Conservation (phyloP, 2,888 invertebrate genomes). For the Eucriotettix oculatus region DNA sequence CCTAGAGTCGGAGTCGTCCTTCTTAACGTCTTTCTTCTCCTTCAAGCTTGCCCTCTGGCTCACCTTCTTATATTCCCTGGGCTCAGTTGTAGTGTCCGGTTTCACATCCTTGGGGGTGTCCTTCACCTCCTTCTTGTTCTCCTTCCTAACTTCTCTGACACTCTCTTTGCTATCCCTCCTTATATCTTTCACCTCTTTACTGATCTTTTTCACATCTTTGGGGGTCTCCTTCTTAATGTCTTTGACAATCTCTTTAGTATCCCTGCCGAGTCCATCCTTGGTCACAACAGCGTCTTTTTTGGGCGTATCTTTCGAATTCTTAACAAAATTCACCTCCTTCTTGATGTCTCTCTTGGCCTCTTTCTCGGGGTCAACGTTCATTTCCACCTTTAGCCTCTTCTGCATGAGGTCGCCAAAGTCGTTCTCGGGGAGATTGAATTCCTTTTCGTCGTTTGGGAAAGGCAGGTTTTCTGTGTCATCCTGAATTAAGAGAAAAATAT, state of each 20-base stretch:
- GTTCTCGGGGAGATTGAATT: constrained; percentile 37
- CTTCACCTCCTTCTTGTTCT: constrained; percentile 5
- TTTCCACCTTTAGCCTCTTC: constrained; percentile 24
- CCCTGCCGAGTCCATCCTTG: not conserved
- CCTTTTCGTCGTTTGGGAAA: constrained; percentile 39
- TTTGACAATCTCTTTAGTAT: constrained; percentile 2
- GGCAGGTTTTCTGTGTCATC: constrained; percentile 46
- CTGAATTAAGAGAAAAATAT: constrained; percentile 20
- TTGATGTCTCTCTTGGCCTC: constrained; percentile 2
- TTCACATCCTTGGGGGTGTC: constrained; percentile 1
- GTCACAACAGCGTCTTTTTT: constrained; percentile 4
- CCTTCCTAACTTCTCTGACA: constrained; percentile 5
- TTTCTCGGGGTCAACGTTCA: constrained; percentile 2
- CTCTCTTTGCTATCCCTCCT: not conserved
- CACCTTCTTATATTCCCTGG: constrained; percentile 1
- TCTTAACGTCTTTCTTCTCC: constrained; percentile 7
- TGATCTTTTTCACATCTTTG: constrained; percentile 3
- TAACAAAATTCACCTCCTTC: not conserved
- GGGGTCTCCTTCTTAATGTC: constrained; percentile 4
- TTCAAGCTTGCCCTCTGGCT: constrained; percentile 4
- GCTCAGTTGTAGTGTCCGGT: constrained; percentile 6
- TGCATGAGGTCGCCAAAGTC: constrained; percentile 37
- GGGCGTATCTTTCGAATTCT: constrained; percentile 1
- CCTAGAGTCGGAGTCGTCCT: constrained; percentile 6
- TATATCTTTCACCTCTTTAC: not conserved